phyloP scores from a whole-genome alignment of 2,888 invertebrate genomes.

The Eurois occulta region DNA sequence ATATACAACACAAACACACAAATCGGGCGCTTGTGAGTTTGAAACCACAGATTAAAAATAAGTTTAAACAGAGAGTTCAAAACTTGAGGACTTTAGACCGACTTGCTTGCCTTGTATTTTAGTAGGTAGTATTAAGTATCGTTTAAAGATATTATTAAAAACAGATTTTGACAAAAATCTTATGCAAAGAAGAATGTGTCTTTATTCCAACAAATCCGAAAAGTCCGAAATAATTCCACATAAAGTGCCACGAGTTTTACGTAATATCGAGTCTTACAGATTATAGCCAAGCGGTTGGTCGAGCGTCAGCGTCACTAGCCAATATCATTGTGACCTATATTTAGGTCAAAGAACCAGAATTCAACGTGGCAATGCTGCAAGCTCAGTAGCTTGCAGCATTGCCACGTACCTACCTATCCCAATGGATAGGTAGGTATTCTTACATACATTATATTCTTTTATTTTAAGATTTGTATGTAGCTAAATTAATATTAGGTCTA shows the following conservation, averaged over 20 bases:
- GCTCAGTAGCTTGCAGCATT: too few relatives aligned
- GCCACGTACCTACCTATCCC: too few relatives aligned
- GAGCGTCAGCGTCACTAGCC: not conserved
- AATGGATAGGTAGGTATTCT: too few relatives aligned
- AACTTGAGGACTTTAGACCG: not conserved
- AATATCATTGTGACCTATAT: not conserved
- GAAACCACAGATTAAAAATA: slow-evolving; percentile 13
- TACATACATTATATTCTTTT: too few relatives aligned
- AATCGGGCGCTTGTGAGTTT: not conserved
- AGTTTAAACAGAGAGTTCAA: slow-evolving; percentile 4
- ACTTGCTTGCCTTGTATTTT: not conserved
- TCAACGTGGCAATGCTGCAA: not conserved
- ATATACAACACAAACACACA: not conserved
- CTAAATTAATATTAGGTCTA: too few relatives aligned
- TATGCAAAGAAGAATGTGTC: not conserved
- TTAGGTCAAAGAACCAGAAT: slow-evolving; percentile 6
- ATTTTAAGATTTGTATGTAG: too few relatives aligned
- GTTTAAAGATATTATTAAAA: not conserved
- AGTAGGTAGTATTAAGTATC: not conserved
- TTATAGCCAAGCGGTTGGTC: not conserved
- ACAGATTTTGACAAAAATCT: not conserved
- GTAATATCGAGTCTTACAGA: not conserved
- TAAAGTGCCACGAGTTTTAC: not conserved
- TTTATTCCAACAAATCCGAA: too few relatives aligned
- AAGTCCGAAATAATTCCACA: not conserved